Percentiles rank a stretch among this genome's conserved stretches.
Conservation (phyloP, 2,797 vertebrate genomes). For the Sebastes paucispinis region DNA sequence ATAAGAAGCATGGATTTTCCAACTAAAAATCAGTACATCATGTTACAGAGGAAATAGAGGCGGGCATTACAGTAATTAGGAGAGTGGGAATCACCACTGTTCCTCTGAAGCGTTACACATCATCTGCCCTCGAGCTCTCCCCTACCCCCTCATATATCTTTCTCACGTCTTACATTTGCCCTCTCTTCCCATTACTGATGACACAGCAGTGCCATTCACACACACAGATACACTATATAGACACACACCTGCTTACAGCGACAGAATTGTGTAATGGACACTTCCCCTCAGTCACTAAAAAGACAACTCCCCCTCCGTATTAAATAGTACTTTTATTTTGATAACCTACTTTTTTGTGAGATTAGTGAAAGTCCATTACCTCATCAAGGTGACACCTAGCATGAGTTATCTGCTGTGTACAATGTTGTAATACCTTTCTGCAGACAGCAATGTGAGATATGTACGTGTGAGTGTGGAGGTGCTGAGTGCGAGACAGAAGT, state of each 20-base stretch:
- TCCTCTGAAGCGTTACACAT: constrained; percentile 3
- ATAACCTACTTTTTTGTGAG: not conserved
- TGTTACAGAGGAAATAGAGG: not conserved
- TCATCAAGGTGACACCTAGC: not conserved
- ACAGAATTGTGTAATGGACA: constrained; percentile 13
- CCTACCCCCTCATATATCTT: not conserved
- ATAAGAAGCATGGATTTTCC: constrained; percentile 6
- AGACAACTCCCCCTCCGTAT: not conserved
- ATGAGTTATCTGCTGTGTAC: not conserved
- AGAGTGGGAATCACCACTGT: constrained; percentile 4
- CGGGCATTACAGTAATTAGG: not conserved
- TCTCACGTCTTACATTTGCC: constrained; percentile 23
- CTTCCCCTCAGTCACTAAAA: constrained; percentile 6
- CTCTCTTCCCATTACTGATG: constrained; percentile 15
- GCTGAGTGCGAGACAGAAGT: constrained; percentile 5
- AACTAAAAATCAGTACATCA: not conserved
- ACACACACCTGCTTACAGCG: constrained; percentile 2
- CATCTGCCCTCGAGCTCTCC: constrained; percentile 12
- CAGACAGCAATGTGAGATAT: not conserved
- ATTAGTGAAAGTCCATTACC: not conserved
- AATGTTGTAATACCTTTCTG: not conserved
- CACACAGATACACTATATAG: not conserved
- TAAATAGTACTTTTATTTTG: not conserved
- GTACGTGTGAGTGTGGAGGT: not conserved
- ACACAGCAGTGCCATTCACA: constrained; percentile 1